Percentiles rank a stretch among this genome's conserved stretches.
Conservation (phyloP, 2,888 invertebrate species). For the Euphydryas editha region DNA sequence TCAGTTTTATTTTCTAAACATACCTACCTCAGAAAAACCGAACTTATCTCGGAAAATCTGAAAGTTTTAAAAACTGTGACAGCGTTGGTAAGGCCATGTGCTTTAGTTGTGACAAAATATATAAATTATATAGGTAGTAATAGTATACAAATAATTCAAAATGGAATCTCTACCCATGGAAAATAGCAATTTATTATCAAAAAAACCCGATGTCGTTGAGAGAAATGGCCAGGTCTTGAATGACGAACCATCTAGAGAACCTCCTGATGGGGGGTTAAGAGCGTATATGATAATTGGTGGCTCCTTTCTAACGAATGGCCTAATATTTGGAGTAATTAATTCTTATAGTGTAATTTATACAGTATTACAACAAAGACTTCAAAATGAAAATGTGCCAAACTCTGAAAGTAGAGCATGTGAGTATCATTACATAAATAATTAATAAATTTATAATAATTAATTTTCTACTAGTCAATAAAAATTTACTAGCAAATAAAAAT, state of each 20-base stretch:
- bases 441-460: not conserved
- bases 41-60: not conserved
- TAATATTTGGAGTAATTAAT: slow-evolving; percentile 95
- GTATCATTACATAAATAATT: not conserved
- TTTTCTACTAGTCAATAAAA: too few relatives aligned
- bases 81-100: slow-evolving; percentile 31
- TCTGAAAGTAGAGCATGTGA: slow-evolving; percentile 92
- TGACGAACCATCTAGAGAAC: slow-evolving; percentile 57
- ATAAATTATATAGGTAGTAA: slow-evolving; percentile 4
- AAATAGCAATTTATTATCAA: slow-evolving; percentile 60
- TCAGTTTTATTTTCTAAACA: not conserved
- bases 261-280: slow-evolving; percentile 90
- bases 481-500: too few relatives aligned
- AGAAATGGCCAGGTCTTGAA: slow-evolving; percentile 52
- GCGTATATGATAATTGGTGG: slow-evolving; percentile 93
- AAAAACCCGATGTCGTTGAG: slow-evolving; percentile 46
- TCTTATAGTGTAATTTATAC: slow-evolving; percentile 92
- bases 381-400: slow-evolving; percentile 85
- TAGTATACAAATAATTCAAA: slow-evolving; percentile 21
- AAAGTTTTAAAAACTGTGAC: slow-evolving; percentile 5
- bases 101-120: slow-evolving; percentile 25
- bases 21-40: too few relatives aligned
- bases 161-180: slow-evolving; percentile 66
- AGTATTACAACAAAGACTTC: slow-evolving; percentile 86
- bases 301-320: slow-evolving; percentile 94